phyloP scores from a whole-genome alignment of 2,797 vertebrate genomes.

The Pipistrellus pygmaeus region DNA sequence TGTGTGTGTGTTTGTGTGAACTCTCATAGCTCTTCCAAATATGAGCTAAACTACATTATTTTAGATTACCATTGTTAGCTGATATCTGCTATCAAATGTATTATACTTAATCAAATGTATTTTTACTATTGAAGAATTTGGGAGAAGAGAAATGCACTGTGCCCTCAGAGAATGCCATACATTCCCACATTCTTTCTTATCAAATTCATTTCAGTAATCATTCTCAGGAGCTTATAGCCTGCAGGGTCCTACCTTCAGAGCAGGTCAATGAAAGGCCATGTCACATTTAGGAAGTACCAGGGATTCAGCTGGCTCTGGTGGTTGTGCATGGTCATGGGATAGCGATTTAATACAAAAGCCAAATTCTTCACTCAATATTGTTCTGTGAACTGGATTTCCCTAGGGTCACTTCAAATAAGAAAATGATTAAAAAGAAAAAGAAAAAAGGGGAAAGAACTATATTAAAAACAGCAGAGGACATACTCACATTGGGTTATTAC shows the following conservation, averaged over 20 bases:
- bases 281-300: neutral
- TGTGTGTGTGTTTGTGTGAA: neutral
- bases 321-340: neutral
- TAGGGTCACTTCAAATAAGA: neutral
- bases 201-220: neutral
- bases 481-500: neutral
- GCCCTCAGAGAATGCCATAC: neutral
- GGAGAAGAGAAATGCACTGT: neutral
- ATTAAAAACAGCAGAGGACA: neutral
- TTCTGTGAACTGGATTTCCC: neutral
- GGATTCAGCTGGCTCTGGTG: neutral
- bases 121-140: constrained; percentile 34
- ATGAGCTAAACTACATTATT: neutral
- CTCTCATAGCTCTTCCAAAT: neutral
- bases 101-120: neutral
- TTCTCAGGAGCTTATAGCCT: neutral
- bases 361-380: neutral
- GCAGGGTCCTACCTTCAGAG: neutral
- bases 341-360: neutral
- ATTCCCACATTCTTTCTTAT: neutral
- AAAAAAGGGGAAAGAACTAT: neutral
- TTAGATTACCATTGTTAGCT: neutral
- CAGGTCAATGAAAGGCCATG: neutral
- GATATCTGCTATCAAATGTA: neutral
- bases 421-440: neutral